Evolutionary conservation across 2,888 invertebrate species (phyloP).

Genomic region (Agrilus biguttatus): DNA sequence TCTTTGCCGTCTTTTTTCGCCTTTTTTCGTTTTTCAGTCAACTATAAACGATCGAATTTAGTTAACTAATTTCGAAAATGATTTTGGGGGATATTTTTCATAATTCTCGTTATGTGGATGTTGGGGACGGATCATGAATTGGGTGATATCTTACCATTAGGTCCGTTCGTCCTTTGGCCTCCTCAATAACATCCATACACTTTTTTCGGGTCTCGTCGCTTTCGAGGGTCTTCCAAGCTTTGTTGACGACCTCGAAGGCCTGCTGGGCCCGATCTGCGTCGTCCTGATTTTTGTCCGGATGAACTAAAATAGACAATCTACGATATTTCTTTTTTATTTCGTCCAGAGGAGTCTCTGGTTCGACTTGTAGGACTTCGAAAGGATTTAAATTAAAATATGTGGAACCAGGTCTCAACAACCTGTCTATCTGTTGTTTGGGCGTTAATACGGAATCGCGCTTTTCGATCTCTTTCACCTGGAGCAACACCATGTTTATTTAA

Average conservation of each 20-base stretch:
- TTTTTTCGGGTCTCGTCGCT: constrained; percentile 86
- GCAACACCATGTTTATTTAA: constrained; percentile 9
- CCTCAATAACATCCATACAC: constrained; percentile 92
- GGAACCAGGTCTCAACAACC: constrained; percentile 88
- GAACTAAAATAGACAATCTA: constrained; percentile 90
- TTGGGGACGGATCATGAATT: neutral
- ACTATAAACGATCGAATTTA: constrained; percentile 36
- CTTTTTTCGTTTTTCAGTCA: constrained; percentile 87
- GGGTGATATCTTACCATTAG: constrained; percentile 52
- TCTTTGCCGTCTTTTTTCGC: constrained; percentile 81
- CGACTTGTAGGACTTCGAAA: constrained; percentile 81
- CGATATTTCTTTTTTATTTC: constrained; percentile 95
- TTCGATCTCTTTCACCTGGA: constrained; percentile 96
- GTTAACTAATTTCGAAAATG: no score
- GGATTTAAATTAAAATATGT: constrained; percentile 99
- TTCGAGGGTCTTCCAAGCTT: constrained; percentile 91
- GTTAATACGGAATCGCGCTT: constrained; percentile 93
- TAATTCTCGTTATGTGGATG: constrained; percentile 2
- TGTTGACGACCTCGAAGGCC: constrained; percentile 85
- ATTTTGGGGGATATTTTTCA: neutral
- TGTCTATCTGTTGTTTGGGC: constrained; percentile 91
- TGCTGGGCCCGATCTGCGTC: constrained; percentile 88
- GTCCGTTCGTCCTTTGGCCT: constrained; percentile 89
- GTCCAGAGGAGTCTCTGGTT: constrained; percentile 77
- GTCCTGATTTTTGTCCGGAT: constrained; percentile 98